Percentiles rank a stretch among this genome's conserved stretches.
Conservation (phyloP, 2,797 vertebrate species). For the Pempheris klunzingeri region DNA sequence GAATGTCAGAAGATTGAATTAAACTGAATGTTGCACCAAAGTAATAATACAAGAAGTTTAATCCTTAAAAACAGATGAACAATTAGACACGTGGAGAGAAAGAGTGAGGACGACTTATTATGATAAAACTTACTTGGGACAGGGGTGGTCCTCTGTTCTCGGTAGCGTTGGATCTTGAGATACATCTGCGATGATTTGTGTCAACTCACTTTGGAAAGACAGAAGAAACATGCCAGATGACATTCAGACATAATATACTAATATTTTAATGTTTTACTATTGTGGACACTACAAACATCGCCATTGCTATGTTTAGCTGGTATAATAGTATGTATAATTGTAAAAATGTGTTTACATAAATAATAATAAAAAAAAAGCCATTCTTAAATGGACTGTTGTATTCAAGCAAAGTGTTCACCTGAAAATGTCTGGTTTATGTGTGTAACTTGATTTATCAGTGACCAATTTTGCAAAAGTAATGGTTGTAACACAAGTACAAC, state of each 20-base stretch:
- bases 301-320: too few relatives aligned
- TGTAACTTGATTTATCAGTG: not conserved
- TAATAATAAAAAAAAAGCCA: too few relatives aligned
- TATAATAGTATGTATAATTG: not conserved
- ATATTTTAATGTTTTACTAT: not conserved
- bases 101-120: not conserved
- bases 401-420: too few relatives aligned
- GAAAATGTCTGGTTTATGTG: not conserved
- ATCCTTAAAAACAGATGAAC: not conserved
- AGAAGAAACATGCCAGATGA: slow-evolving; percentile 1
- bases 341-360: too few relatives aligned
- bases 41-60: not conserved
- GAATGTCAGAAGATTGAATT: not conserved
- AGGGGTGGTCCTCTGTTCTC: slow-evolving; percentile 94
- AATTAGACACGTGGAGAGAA: not conserved
- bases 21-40: not conserved
- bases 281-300: not conserved
- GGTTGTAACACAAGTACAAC: too few relatives aligned
- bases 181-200: slow-evolving; percentile 96
- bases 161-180: slow-evolving; percentile 95
- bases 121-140: slow-evolving; percentile 90
- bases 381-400: not conserved
- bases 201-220: slow-evolving; percentile 88
- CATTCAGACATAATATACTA: not conserved
- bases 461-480: too few relatives aligned